phyloP scores from a whole-genome alignment of 2,888 invertebrate genomes.

The Pseudoips prasinana region DNA sequence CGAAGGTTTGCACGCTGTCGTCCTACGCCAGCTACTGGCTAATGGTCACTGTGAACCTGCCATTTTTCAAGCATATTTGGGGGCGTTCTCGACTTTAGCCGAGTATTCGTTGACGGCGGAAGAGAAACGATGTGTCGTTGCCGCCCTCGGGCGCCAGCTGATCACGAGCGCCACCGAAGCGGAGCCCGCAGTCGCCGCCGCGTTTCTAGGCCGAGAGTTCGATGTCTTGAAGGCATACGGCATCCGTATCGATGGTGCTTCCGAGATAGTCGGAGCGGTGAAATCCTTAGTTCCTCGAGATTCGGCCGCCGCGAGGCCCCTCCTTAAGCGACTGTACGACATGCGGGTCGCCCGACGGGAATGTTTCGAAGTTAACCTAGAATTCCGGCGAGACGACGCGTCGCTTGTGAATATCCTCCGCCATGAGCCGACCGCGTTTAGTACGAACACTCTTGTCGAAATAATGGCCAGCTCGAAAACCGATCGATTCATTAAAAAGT shows the following conservation, averaged over 20 bases:
- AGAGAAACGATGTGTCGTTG: conserved; percentile 38
- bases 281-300: not conserved
- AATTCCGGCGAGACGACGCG: not conserved
- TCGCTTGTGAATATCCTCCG: not conserved
- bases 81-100: conserved; percentile 42
- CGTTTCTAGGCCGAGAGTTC: conserved; percentile 33
- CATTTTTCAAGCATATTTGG: conserved; percentile 39
- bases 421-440: not conserved
- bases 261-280: not conserved
- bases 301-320: not conserved
- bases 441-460: not conserved
- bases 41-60: conserved; percentile 20
- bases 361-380: not conserved
- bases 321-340: not conserved
- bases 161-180: conserved; percentile 23
- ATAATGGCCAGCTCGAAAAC: conserved; percentile 9
- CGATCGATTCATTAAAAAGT: conserved; percentile 43
- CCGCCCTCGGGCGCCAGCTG: conserved; percentile 34
- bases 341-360: not conserved
- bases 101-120: conserved; percentile 42
- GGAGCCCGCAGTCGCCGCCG: conserved; percentile 13
- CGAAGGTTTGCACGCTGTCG: conserved; percentile 58
- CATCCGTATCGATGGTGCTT: not conserved
- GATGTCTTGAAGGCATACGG: conserved; percentile 37
- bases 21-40: conserved; percentile 47